A percentile compares a stretch with the other conserved stretches of the same genome.
Conservation (phyloP, 1,140 invertebrate species). For the Philopotamus ludificatus region DNA sequence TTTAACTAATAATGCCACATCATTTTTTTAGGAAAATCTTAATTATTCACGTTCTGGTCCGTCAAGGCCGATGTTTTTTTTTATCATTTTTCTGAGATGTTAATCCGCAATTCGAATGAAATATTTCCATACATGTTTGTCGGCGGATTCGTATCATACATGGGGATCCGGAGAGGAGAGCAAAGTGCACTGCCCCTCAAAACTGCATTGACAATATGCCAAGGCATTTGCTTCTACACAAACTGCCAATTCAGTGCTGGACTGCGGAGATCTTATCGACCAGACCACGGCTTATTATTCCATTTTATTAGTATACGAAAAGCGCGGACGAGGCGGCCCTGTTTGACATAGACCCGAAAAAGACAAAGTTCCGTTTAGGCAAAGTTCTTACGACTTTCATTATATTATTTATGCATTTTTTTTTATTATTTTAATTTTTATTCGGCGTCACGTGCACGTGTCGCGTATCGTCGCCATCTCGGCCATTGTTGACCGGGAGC, state of each 20-base stretch:
- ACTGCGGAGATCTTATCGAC: conserved; percentile 24
- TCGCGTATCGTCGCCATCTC: background rate
- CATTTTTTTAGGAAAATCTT: too few relatives aligned
- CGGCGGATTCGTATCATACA: conserved; percentile 11
- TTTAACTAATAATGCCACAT: too few relatives aligned
- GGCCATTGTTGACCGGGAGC: conserved; percentile 1
- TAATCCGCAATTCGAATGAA: too few relatives aligned
- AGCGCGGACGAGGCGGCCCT: background rate
- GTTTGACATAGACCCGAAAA: conserved; percentile 7
- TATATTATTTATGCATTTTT: too few relatives aligned
- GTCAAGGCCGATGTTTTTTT: too few relatives aligned
- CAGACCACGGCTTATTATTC: conserved; percentile 15
- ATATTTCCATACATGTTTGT: conserved; percentile 17
- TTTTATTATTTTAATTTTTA: too few relatives aligned
- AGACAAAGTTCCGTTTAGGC: too few relatives aligned
- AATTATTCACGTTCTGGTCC: too few relatives aligned
- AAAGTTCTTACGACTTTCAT: too few relatives aligned
- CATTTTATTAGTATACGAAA: background rate
- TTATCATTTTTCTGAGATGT: too few relatives aligned
- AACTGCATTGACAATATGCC: conserved; percentile 24
- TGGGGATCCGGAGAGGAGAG: background rate
- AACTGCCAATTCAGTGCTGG: conserved; percentile 26
- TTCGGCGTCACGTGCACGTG: background rate
- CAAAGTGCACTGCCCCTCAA: conserved; percentile 26
- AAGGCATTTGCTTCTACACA: conserved; percentile 16